These are phyloP conservation scores for Piprites chloris DNA, from an alignment of 2,113 vertebrate species.

Conservation along the genomic window DNA sequence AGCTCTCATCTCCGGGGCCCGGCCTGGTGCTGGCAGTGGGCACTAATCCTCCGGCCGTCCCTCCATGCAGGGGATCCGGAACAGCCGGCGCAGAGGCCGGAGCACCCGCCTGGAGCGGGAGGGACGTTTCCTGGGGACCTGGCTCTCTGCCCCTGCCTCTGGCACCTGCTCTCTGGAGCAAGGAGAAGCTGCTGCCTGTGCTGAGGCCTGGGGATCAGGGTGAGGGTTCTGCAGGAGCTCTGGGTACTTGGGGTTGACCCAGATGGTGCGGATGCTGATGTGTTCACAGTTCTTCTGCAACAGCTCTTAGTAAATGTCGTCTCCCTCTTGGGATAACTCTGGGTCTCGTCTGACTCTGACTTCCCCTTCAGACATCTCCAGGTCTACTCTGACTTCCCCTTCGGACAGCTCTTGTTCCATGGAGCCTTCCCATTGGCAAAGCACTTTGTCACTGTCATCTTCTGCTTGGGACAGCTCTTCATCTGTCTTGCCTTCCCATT, in stretches of 20 bases:
- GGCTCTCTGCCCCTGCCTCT: not conserved
- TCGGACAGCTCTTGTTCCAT: too few relatives aligned
- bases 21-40: too few relatives aligned
- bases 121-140: not conserved
- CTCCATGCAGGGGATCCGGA: not conserved
- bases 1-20: not conserved
- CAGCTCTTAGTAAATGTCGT: not conserved
- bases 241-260: not conserved
- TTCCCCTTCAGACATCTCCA: not conserved
- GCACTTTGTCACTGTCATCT: not conserved
- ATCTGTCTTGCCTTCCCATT: not conserved
- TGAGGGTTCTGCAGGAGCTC: not conserved
- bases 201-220: not conserved
- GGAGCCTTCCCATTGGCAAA: not conserved
- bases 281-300: not conserved
- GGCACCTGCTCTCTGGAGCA: not conserved
- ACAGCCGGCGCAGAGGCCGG: too few relatives aligned
- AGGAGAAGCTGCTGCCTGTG: not conserved
- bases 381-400: not conserved
- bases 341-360: not conserved
- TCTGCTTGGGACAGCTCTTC: not conserved
- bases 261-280: not conserved
- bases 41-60: too few relatives aligned
- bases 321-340: not conserved
- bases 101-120: not conserved